Evolutionary conservation across 1,140 invertebrate species (phyloP).

Genomic region (Hylaeus anthracinus): DNA sequence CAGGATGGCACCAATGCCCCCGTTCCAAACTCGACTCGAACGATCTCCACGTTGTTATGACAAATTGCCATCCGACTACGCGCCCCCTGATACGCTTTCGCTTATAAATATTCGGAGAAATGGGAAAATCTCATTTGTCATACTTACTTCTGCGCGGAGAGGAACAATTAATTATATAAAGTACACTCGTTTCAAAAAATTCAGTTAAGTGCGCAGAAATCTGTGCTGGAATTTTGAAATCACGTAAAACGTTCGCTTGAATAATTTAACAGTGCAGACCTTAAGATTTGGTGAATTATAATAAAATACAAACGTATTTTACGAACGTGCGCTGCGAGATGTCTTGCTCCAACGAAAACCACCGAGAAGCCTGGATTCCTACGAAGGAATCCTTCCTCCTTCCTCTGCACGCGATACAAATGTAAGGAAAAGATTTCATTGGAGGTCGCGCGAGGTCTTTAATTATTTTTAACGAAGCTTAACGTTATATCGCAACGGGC

Average conservation of each 20-base stretch:
- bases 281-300: too few species aligned
- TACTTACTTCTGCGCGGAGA: too few species aligned
- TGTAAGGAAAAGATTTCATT: background rate
- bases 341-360: too few species aligned
- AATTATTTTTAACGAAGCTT: conserved; percentile 36
- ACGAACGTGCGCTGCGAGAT: too few species aligned
- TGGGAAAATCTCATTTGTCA: background rate
- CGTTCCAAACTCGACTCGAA: conserved; percentile 61
- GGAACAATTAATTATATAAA: too few species aligned
- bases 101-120: conserved; percentile 22
- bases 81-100: conserved; percentile 32
- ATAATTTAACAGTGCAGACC: too few species aligned
- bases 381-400: background rate
- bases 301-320: too few species aligned
- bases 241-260: too few species aligned
- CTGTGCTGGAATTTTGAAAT: too few species aligned
- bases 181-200: too few species aligned
- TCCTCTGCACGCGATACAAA: background rate
- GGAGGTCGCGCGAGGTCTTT: background rate
- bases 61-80: conserved; percentile 53
- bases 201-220: too few species aligned
- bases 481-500: background rate
- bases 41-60: conserved; percentile 45
- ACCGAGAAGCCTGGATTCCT: background rate
- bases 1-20: conserved; percentile 65